Base-by-base conservation (phyloP, 1,140 invertebrate genomes). In the Gryon sp. region DNA sequence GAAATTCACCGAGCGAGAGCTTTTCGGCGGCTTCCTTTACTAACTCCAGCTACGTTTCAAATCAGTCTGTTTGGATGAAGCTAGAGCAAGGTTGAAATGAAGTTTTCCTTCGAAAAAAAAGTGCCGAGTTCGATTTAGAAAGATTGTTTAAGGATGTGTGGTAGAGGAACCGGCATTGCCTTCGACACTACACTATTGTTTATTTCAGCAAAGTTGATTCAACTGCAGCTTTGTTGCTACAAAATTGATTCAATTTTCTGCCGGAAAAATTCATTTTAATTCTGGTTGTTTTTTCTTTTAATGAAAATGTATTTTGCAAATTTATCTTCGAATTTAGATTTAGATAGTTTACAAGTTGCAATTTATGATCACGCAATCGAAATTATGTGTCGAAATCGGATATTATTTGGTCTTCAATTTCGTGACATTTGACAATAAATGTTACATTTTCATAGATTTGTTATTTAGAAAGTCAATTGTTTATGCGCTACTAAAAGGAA, bases 381-480 rank as follows among this genome's bases (percentile, higher is more conserved):
- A n/a, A n/a, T n/a, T n/a, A n/a, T n/a, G n/a, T n/a, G n/a, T n/a
- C n/a, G n/a, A n/a, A n/a, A n/a, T n/a, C n/a, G n/a, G n/a, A n/a
- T n/a, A n/a, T n/a, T n/a, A n/a, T n/a, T n/a, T n/a, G n/a, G n/a
- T n/a, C n/a, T n/a, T n/a, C n/a, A 34, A 34, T 34, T 34, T 12
- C 32, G 32, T 12, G 32, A 12, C 4, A 12, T 34, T 12, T 12
- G 11, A 12, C 12, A 5, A 11, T 12, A 34, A 34, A 34, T 12
- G 32, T 12, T 34, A 5, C 14, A 46, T 50, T 50, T 63, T 41
- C 14, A 34, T 32, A n/a, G 0, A 41, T 43, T 45, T 15, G 24
- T 40, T 55, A 20, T 18, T 34, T 66, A 66, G 62, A 66, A 66
- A 53, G 50, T 8, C 38, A 66, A 46, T 66, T 66, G 62, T 68